These are phyloP conservation scores for Drosophila diplacantha DNA, from an alignment of 2,888 invertebrate genomes.

Conservation along the genomic window DNA sequence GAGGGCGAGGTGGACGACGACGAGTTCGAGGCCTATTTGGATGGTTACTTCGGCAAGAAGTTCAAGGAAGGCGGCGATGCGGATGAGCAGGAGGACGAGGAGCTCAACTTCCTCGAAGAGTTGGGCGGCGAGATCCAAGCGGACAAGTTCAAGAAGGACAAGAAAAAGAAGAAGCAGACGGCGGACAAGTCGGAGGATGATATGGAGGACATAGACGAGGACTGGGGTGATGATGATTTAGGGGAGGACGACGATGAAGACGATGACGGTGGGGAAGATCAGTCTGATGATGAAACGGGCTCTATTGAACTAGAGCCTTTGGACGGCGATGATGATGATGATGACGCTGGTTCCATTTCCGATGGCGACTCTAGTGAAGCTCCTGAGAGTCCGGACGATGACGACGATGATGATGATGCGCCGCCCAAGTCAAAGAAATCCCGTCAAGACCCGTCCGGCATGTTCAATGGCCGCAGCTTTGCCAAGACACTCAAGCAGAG, in stretches of 20 bases:
- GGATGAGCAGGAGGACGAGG: constrained; percentile 80
- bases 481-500: constrained; percentile 75
- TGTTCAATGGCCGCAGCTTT: constrained; percentile 65
- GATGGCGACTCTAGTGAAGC: constrained; percentile 65
- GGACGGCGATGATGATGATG: constrained; percentile 58
- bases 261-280: constrained; percentile 63
- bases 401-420: constrained; percentile 50
- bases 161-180: constrained; percentile 59
- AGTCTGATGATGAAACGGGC: constrained; percentile 69
- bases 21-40: constrained; percentile 79
- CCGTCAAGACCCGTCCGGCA: constrained; percentile 42
- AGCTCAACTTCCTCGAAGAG: constrained; percentile 84
- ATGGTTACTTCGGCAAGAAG: constrained; percentile 78
- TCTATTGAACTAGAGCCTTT: constrained; percentile 65
- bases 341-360: constrained; percentile 58
- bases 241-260: constrained; percentile 72
- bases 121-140: constrained; percentile 79
- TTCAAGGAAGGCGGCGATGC: constrained; percentile 80
- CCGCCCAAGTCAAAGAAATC: constrained; percentile 71
- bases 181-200: constrained; percentile 74
- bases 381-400: constrained; percentile 65
- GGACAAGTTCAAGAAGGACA: constrained; percentile 58
- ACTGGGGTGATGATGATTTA: constrained; percentile 71
- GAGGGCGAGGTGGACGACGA: constrained; percentile 84
- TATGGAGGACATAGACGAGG: constrained; percentile 70